These are phyloP conservation scores for Gallirallus australis DNA, from an alignment of 2,797 vertebrate genomes.

Conservation along the genomic window DNA sequence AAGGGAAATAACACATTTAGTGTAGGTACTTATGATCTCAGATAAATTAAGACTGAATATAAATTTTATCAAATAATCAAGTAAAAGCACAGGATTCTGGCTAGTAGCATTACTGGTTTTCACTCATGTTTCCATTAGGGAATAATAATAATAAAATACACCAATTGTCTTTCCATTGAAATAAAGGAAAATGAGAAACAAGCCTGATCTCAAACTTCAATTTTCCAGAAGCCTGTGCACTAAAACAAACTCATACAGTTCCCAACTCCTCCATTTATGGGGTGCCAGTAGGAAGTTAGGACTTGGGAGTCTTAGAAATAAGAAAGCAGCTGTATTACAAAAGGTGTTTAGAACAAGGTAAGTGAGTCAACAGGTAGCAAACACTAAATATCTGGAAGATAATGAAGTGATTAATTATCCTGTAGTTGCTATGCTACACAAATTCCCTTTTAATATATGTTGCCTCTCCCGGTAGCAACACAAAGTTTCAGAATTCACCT, in stretches of 20 bases:
- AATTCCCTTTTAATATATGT: background rate
- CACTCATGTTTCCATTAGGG: background rate
- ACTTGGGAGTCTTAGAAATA: background rate
- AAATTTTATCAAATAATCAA: background rate
- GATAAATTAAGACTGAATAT: background rate
- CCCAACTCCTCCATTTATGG: background rate
- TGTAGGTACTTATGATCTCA: background rate
- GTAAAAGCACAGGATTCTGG: background rate
- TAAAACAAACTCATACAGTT: background rate
- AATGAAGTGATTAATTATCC: background rate
- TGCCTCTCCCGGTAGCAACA: background rate
- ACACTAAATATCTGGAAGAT: background rate
- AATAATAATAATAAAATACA: background rate
- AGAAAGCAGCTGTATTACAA: background rate
- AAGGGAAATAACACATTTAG: background rate
- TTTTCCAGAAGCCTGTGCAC: background rate
- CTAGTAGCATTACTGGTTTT: background rate
- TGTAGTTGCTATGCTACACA: background rate
- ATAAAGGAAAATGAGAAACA: background rate
- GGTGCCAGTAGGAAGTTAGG: background rate
- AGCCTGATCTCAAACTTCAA: background rate
- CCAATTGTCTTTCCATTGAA: background rate
- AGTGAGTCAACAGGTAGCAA: background rate
- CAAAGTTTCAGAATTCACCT: slow-evolving; percentile 17
- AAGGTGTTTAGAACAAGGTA: background rate